Conservation (phyloP, 2,888 invertebrate species). For the Melieria picta region DNA sequence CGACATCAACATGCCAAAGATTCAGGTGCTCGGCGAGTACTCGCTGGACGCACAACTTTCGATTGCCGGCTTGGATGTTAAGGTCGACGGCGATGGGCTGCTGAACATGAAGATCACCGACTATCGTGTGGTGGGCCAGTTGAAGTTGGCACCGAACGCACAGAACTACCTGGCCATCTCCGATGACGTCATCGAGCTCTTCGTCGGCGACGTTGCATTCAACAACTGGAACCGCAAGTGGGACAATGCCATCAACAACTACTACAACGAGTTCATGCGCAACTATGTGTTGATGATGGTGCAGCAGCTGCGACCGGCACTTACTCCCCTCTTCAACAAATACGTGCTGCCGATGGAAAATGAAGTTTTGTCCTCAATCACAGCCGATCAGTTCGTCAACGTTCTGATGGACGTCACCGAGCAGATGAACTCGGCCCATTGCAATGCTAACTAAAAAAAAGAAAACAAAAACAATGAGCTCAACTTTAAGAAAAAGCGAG, state of each 20-base stretch:
- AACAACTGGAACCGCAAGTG: constrained; percentile 48
- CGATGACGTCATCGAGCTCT: constrained; percentile 11
- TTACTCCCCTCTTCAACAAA: too few species aligned
- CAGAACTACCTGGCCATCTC: too few species aligned
- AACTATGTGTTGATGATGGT: constrained; percentile 9
- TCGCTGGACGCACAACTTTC: constrained; percentile 34
- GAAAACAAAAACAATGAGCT: too few species aligned
- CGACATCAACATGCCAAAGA: constrained; percentile 46
- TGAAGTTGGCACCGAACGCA: constrained; percentile 36
- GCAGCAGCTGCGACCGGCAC: too few species aligned
- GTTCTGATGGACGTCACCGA: too few species aligned
- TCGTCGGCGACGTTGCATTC: constrained; percentile 44
- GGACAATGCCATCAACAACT: constrained; percentile 49
- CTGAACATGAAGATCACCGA: constrained; percentile 47
- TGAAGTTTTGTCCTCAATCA: too few species aligned
- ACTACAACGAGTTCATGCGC: constrained; percentile 40
- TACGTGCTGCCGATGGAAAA: too few species aligned
- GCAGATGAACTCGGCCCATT: too few species aligned
- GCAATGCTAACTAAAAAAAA: too few species aligned
- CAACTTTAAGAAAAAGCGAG: too few species aligned
- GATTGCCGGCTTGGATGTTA: constrained; percentile 42
- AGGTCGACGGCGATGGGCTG: constrained; percentile 37
- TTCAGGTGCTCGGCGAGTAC: constrained; percentile 48
- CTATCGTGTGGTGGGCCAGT: constrained; percentile 47
- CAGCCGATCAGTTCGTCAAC: too few species aligned